Evolutionary conservation across 1,140 invertebrate genomes (phyloP), one percentile per base, ranked within the genome.

Genomic region (Pachypsylla venusta): DNA sequence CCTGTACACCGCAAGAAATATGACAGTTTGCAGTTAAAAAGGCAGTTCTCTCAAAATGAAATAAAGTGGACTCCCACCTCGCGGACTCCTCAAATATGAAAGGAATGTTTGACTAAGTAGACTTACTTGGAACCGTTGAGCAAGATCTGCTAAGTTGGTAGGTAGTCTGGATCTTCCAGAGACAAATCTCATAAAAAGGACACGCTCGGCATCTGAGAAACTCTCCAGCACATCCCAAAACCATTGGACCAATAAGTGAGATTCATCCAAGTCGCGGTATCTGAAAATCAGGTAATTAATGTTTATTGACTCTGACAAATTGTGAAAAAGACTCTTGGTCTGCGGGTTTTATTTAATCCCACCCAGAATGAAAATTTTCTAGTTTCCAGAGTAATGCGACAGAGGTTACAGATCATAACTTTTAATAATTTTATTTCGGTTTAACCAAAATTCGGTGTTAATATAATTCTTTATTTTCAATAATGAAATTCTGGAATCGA

Each of bases 151-250:
- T 53, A 82, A 70, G 67, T 83, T 83, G 7, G 77, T 77, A 12
- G 82, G 82, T 7, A 84, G 70, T 30, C 82, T 68, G 12, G 81
- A 82, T 58, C 81, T 67, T 4, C 81, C 81, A 19, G 79, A 83
- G 1, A 84, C 81, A 71, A 84, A 84, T 58, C 81, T 69, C 71
- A 84, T 77, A 65, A 84, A 84, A 28, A 83, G 71, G 25, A 83
- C 80, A 55, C 80, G 69, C 66, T 83, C 81, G 20, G 75, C 73
- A 69, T 82, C 80, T 2, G 74, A 77, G 67, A 84, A 83, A 26
- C 69, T 70, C 65, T 82, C 79, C 54, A 84, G 70, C 26, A 81
- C 79, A 40, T 74, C 70, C 81, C 81, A 84, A 40, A 84, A 68
- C 81, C 81, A 84, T 59, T 76, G 71, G 1, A 82, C 77, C 16